Percentiles rank a stretch among this genome's conserved stretches.
Evolutionary conservation across 2,888 invertebrate genomes (phyloP).

Genomic region (Microchrysa polita): DNA sequence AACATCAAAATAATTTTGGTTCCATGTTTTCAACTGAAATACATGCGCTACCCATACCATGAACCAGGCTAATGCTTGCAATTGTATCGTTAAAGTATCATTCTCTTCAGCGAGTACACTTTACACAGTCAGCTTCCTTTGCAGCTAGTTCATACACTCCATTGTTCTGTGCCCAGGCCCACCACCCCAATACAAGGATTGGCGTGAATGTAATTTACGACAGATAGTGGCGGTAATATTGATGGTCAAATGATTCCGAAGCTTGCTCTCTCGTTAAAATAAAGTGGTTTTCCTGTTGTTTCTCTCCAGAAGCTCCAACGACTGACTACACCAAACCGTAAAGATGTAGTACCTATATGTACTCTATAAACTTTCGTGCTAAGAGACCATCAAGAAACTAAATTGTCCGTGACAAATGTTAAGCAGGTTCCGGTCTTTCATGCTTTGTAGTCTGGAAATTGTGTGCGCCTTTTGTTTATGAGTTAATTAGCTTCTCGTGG

Average conservation of each 20-base stretch:
- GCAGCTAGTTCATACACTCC: neutral
- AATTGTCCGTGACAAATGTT: slow-evolving; percentile 11
- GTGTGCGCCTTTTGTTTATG: slow-evolving; percentile 6
- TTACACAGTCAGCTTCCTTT: neutral
- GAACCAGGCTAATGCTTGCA: too few relatives aligned
- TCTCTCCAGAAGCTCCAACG: neutral
- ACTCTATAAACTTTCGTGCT: neutral
- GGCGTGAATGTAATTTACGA: slow-evolving; percentile 8
- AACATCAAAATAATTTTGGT: too few relatives aligned
- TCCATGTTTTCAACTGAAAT: too few relatives aligned
- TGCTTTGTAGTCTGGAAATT: slow-evolving; percentile 11
- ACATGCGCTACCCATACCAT: too few relatives aligned
- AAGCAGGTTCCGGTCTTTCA: neutral
- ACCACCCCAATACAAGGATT: too few relatives aligned
- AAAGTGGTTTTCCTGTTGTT: slow-evolving; percentile 6
- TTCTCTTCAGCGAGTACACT: too few relatives aligned
- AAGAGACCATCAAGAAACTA: slow-evolving; percentile 2
- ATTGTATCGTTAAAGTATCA: too few relatives aligned
- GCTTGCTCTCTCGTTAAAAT: slow-evolving; percentile 8
- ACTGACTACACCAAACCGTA: slow-evolving; percentile 2
- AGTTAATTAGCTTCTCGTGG: slow-evolving; percentile 9
- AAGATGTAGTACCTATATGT: neutral
- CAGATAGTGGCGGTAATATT: slow-evolving; percentile 8
- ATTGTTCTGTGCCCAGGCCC: neutral
- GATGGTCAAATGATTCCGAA: slow-evolving; percentile 1